A percentile compares a stretch with the other conserved stretches of the same genome.
phyloP scores from a whole-genome alignment of 1,140 invertebrate genomes.

The Pristionchus pacificus region DNA sequence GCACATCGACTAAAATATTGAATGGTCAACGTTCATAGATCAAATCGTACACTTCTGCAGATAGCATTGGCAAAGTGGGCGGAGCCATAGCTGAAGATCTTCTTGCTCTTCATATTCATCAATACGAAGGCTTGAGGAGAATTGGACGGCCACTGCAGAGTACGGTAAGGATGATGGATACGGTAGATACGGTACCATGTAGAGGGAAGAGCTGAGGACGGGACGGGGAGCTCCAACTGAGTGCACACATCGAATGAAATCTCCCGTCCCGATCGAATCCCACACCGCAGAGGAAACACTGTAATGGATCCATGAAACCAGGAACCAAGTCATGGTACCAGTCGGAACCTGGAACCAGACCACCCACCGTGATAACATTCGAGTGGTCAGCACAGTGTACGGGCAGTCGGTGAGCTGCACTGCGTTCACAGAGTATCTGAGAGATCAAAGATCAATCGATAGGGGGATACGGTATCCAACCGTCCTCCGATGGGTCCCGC shows the following conservation, averaged over 20 bases:
- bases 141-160: background rate
- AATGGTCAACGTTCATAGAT: too few relatives aligned
- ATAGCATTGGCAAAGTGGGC: background rate
- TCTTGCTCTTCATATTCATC: background rate
- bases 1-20: background rate
- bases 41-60: background rate
- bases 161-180: background rate
- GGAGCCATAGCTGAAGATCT: background rate
- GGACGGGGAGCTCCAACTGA: conserved; percentile 74
- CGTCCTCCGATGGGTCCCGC: conserved; percentile 93
- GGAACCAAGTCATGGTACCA: background rate
- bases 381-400: conserved; percentile 93
- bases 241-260: conserved; percentile 74
- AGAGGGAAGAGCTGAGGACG: conserved; percentile 3
- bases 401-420: conserved; percentile 92
- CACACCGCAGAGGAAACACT: conserved; percentile 34
- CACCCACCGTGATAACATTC: conserved; percentile 84
- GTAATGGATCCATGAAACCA: background rate
- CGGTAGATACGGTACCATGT: background rate
- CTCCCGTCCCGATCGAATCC: conserved; percentile 48
- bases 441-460: background rate
- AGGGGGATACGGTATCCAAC: background rate
- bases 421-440: conserved; percentile 80
- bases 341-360: conserved; percentile 57
- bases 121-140: background rate